A percentile compares a stretch with the other conserved stretches of the same genome.
phyloP scores from a whole-genome alignment of 2,888 invertebrate genomes.

The Agrotis puta region DNA sequence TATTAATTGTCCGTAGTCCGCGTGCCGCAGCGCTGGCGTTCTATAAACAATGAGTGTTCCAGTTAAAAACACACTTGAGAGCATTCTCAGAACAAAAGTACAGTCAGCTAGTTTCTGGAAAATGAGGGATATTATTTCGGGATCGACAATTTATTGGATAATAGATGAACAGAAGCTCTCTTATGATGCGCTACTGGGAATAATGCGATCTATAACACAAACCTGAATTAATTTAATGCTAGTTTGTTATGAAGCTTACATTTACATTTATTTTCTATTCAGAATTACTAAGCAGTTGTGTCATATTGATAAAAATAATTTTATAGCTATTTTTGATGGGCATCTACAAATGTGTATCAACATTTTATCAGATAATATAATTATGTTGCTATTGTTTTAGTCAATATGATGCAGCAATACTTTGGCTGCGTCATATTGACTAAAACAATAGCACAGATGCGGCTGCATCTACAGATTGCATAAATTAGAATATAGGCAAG shows the following conservation, averaged over 20 bases:
- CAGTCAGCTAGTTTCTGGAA: constrained; percentile 40
- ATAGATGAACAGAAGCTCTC: constrained; percentile 36
- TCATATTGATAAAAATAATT: neutral
- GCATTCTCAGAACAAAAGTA: constrained; percentile 44
- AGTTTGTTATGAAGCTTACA: neutral
- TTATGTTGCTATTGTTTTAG: neutral
- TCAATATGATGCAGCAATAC: neutral
- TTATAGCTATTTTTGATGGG: neutral
- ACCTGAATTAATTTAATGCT: neutral
- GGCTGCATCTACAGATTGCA: neutral
- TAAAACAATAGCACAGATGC: neutral
- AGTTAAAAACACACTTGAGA: constrained; percentile 37
- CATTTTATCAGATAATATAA: neutral
- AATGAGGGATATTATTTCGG: constrained; percentile 49
- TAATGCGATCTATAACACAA: constrained; percentile 22
- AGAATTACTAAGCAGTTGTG: neutral
- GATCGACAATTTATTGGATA: constrained; percentile 52
- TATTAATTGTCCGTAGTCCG: constrained; percentile 37
- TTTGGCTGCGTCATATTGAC: too few species aligned
- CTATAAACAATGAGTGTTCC: constrained; percentile 55
- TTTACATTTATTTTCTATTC: neutral
- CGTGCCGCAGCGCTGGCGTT: constrained; percentile 6
- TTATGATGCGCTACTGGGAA: constrained; percentile 43
- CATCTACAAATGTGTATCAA: too few species aligned
- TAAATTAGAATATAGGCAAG: too few species aligned